Percentiles rank a stretch among this genome's conserved stretches.
Conservation (phyloP, 2,113 vertebrate species). For the Ameiurus melas region DNA sequence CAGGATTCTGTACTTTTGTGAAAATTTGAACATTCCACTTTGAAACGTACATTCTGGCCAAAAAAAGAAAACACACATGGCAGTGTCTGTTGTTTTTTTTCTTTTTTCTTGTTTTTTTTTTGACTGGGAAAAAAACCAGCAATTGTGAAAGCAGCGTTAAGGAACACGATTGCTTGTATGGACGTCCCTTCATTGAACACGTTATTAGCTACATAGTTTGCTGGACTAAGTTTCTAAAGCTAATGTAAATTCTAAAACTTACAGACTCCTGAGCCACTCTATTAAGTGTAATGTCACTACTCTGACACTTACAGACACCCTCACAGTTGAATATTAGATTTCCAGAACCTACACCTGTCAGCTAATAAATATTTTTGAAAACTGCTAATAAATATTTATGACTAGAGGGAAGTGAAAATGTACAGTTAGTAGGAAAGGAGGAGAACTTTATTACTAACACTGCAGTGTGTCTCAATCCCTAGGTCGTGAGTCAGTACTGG, state of each 20-base stretch:
- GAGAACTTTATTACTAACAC: not conserved
- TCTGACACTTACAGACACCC: not conserved
- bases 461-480: too few relatives aligned
- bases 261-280: not conserved
- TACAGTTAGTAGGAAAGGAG: not conserved
- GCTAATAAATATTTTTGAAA: not conserved
- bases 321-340: not conserved
- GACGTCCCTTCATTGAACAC: not conserved
- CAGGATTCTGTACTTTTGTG: not conserved
- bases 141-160: not conserved
- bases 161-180: not conserved
- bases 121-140: not conserved
- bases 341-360: not conserved
- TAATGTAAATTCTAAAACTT: not conserved
- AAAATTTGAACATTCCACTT: not conserved
- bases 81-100: not conserved
- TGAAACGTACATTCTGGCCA: not conserved
- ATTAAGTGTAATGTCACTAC: not conserved
- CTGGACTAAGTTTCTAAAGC: not conserved
- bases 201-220: not conserved
- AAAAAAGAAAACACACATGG: not conserved
- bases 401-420: not conserved
- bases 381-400: not conserved
- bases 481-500: too few relatives aligned
- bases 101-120: not conserved